Evolutionary conservation across 2,113 vertebrate genomes (phyloP).

Genomic region (Phyllostomus discolor): DNA sequence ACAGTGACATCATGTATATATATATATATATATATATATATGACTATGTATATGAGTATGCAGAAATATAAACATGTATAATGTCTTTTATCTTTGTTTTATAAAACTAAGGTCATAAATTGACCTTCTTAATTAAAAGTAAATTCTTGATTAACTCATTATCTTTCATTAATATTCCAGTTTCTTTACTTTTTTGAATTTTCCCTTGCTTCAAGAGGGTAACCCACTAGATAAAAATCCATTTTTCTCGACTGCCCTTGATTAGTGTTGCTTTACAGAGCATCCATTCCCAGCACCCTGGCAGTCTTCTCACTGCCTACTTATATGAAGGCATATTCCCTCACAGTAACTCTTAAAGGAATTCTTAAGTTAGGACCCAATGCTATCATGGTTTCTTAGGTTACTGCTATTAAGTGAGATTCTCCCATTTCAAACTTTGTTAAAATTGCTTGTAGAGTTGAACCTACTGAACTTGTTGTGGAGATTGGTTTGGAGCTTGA

Average conservation of each 20-base stretch:
- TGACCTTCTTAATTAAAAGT: neutral
- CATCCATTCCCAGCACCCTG: neutral
- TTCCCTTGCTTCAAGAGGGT: neutral
- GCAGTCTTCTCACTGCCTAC: fast-evolving
- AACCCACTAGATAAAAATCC: neutral
- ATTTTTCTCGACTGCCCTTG: neutral
- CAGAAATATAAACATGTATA: neutral
- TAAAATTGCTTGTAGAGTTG: neutral
- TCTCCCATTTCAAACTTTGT: neutral
- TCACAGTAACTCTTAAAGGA: neutral
- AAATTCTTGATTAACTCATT: neutral
- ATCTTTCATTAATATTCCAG: neutral
- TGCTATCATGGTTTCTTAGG: too few relatives aligned
- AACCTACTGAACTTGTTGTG: neutral
- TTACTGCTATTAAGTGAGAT: neutral
- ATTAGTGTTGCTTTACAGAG: neutral
- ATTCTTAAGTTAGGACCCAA: neutral
- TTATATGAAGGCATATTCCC: neutral
- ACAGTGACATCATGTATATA: neutral
- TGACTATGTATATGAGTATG: neutral
- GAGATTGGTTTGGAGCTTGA: neutral
- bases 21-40: neutral
- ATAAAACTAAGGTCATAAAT: neutral
- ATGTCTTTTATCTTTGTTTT: neutral
- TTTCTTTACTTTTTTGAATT: neutral